phyloP scores from a whole-genome alignment of 2,113 vertebrate genomes.

The Murina feae region DNA sequence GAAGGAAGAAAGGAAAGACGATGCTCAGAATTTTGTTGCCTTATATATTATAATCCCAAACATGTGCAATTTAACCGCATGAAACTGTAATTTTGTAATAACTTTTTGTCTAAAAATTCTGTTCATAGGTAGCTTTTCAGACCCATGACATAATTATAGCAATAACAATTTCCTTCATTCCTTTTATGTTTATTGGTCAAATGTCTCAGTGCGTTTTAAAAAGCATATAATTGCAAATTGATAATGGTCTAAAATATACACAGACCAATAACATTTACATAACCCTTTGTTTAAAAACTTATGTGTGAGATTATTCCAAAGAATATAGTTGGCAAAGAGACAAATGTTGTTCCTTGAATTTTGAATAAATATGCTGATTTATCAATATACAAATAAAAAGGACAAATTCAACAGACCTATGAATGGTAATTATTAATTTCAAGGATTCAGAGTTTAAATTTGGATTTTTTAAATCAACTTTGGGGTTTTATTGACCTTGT shows the following conservation, averaged over 20 bases:
- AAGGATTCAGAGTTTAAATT: constrained; percentile 6
- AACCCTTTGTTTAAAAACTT: constrained; percentile 33
- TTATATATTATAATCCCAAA: constrained; percentile 72
- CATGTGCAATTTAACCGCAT: constrained; percentile 76
- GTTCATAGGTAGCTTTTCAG: constrained; percentile 69
- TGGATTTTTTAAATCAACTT: background rate
- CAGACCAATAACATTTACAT: constrained; percentile 46
- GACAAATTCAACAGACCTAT: background rate
- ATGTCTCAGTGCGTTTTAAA: constrained; percentile 60
- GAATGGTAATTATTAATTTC: background rate
- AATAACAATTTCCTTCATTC: constrained; percentile 59
- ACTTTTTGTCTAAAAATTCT: constrained; percentile 61
- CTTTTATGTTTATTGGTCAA: constrained; percentile 64
- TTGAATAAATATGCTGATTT: constrained; percentile 46
- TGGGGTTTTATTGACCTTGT: background rate
- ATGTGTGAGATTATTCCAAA: constrained; percentile 56
- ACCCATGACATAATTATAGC: constrained; percentile 37
- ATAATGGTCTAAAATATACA: constrained; percentile 49
- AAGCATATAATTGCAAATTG: constrained; percentile 56
- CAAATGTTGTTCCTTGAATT: constrained; percentile 26
- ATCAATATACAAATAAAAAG: constrained; percentile 33
- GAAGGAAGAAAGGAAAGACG: constrained; percentile 75
- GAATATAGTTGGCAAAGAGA: constrained; percentile 46
- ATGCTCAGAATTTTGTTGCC: constrained; percentile 70
- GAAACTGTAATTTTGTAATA: constrained; percentile 70